phyloP scores from a whole-genome alignment of 2,113 vertebrate genomes.

The Rallus limicola region DNA sequence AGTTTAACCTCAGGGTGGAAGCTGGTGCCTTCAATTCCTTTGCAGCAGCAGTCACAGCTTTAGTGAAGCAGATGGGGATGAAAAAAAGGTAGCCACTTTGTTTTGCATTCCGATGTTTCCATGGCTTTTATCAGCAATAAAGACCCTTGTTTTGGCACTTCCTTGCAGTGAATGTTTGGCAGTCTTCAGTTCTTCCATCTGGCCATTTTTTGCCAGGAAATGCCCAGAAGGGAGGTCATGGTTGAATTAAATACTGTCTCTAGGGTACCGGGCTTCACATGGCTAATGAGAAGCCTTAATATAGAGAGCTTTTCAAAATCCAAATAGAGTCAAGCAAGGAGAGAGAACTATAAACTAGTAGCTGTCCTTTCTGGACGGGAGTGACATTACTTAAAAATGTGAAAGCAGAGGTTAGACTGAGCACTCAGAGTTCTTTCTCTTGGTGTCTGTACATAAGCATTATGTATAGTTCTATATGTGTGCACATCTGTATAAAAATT shows the following conservation, averaged over 20 bases:
- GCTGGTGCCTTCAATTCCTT: background rate
- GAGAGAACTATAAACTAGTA: background rate
- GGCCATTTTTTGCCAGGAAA: constrained; percentile 53
- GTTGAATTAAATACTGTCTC: constrained; percentile 55
- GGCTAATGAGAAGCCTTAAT: constrained; percentile 33
- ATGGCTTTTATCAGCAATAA: constrained; percentile 54
- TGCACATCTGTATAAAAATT: background rate
- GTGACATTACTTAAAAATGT: background rate
- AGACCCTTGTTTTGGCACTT: constrained; percentile 49
- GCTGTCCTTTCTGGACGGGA: background rate
- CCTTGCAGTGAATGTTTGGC: constrained; percentile 55
- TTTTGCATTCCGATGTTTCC: constrained; percentile 54
- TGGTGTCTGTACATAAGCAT: background rate
- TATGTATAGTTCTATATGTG: background rate
- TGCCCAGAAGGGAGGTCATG: constrained; percentile 45
- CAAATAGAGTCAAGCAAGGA: background rate
- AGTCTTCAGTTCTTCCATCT: constrained; percentile 34
- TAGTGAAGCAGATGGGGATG: constrained; percentile 28
- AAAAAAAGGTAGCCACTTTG: constrained; percentile 48
- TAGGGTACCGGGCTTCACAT: background rate
- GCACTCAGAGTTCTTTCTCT: background rate
- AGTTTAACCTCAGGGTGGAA: constrained; percentile 3
- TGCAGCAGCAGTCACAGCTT: background rate
- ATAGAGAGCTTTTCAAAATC: constrained; percentile 52
- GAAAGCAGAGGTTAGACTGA: background rate